These are phyloP conservation scores for Diplodus puntazzo DNA, from an alignment of 2,797 vertebrate genomes.

Conservation along the genomic window DNA sequence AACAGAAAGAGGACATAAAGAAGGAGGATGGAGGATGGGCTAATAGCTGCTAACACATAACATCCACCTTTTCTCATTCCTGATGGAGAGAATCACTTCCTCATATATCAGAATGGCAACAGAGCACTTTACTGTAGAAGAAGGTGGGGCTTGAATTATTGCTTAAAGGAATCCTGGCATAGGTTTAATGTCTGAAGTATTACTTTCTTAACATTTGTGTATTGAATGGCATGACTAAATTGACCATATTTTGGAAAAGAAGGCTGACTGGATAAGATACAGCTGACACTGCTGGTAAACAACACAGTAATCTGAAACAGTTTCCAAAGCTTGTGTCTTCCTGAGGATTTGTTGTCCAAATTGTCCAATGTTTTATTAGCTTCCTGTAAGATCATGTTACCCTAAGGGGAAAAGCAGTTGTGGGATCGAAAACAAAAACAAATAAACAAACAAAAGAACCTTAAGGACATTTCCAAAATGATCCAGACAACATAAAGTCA, in stretches of 20 bases:
- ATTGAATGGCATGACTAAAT: background rate
- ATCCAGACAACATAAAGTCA: too few relatives aligned
- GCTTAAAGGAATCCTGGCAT: background rate
- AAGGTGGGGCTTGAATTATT: background rate
- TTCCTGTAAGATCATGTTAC: slow-evolving; percentile 17
- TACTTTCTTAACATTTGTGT: background rate
- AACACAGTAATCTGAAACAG: background rate
- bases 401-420: background rate
- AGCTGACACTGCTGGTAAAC: background rate
- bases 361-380: slow-evolving; percentile 28
- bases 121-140: background rate
- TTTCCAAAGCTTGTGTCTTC: slow-evolving; percentile 5
- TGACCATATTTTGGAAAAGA: background rate
- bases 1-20: slow-evolving; percentile 36
- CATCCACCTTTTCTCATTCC: slow-evolving; percentile 19
- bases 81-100: background rate
- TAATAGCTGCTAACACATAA: slow-evolving; percentile 58
- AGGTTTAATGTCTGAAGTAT: background rate
- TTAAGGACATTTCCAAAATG: background rate
- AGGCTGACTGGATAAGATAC: background rate
- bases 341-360: background rate
- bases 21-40: slow-evolving; percentile 31
- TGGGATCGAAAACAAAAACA: background rate
- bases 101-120: background rate
- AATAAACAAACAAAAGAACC: too few relatives aligned